phyloP scores from a whole-genome alignment of 2,888 invertebrate genomes.

The Julus scanicus region DNA sequence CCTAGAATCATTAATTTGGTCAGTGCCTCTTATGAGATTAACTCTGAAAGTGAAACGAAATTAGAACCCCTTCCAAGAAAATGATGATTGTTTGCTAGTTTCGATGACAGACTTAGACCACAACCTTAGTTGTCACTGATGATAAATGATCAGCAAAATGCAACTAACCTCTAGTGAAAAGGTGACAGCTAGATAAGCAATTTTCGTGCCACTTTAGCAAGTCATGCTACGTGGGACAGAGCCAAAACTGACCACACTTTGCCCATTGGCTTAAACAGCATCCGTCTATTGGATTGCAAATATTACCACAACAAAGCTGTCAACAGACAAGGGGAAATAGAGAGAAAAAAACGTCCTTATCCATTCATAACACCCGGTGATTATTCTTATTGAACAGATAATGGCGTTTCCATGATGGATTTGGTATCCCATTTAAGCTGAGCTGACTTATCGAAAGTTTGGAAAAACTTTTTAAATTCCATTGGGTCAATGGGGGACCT shows the following conservation, averaged over 20 bases:
- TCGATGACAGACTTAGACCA: constrained; percentile 48
- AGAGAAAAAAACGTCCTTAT: not conserved
- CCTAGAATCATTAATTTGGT: constrained; percentile 23
- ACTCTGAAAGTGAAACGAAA: constrained; percentile 34
- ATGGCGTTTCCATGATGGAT: constrained; percentile 8
- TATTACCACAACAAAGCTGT: constrained; percentile 39
- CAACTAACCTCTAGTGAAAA: constrained; percentile 47
- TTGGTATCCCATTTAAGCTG: not conserved
- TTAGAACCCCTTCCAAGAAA: constrained; percentile 29
- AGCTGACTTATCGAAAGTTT: not conserved
- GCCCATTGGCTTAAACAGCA: constrained; percentile 30
- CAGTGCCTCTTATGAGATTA: constrained; percentile 38
- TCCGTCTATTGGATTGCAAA: constrained; percentile 22
- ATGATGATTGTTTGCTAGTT: constrained; percentile 32
- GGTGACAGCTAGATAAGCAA: constrained; percentile 52
- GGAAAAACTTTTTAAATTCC: not conserved
- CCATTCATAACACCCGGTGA: constrained; percentile 22
- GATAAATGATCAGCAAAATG: constrained; percentile 52
- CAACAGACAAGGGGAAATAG: not conserved
- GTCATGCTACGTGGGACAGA: constrained; percentile 51
- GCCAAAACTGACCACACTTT: constrained; percentile 39
- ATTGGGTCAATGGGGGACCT: not conserved
- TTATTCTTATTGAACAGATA: constrained; percentile 42
- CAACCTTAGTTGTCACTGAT: constrained; percentile 52
- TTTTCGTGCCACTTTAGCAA: constrained; percentile 51